Conservation (phyloP, 2,888 invertebrate species). For the Drosophila atripex region DNA sequence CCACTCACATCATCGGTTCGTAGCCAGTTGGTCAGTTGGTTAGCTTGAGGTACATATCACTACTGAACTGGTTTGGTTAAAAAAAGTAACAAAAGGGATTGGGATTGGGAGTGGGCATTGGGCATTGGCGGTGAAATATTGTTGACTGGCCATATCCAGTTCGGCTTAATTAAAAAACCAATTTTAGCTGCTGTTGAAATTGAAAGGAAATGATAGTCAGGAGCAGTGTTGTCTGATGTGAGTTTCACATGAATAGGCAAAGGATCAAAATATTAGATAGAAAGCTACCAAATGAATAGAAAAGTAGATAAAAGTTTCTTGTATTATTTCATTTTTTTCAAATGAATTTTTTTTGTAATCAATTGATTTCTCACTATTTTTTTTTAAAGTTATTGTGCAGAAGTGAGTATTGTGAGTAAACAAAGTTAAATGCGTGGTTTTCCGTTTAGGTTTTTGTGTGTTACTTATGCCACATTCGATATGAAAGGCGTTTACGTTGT, state of each 20-base stretch:
- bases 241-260: neutral
- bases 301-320: neutral
- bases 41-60: slow-evolving; percentile 27
- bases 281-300: neutral
- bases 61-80: slow-evolving; percentile 8
- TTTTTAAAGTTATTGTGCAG: neutral
- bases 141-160: slow-evolving; percentile 29
- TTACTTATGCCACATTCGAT: slow-evolving; percentile 26
- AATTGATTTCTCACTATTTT: neutral
- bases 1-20: slow-evolving; percentile 32
- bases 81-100: neutral
- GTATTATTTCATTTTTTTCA: neutral
- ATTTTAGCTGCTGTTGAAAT: slow-evolving; percentile 57
- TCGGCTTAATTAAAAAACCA: slow-evolving; percentile 73
- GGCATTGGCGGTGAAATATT: slow-evolving; percentile 17
- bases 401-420: neutral
- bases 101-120: slow-evolving; percentile 12
- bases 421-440: slow-evolving; percentile 9
- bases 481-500: slow-evolving; percentile 22
- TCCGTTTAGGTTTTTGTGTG: slow-evolving; percentile 5
- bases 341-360: neutral
- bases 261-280: neutral
- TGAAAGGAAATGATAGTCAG: slow-evolving; percentile 42
- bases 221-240: neutral
- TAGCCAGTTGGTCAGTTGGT: slow-evolving; percentile 43